Evolutionary conservation across 2,888 invertebrate genomes (phyloP).

Genomic region (Scaptomyza flava): DNA sequence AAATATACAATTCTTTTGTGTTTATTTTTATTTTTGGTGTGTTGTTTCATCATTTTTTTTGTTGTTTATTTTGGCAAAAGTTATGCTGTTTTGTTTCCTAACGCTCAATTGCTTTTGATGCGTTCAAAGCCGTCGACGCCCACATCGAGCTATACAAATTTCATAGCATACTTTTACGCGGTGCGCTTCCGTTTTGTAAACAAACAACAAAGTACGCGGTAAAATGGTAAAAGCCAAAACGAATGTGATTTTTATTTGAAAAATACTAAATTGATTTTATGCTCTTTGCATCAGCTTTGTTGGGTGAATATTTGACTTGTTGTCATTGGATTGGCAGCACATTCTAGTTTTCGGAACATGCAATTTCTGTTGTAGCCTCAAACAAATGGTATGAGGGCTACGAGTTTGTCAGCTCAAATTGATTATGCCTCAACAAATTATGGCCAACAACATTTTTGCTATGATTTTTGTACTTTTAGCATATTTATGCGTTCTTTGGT

Average conservation of each 20-base stretch:
- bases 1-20: conserved; percentile 41
- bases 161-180: conserved; percentile 72
- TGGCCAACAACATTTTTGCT: background rate
- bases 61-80: conserved; percentile 21
- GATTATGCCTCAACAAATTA: background rate
- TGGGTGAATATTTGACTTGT: conserved; percentile 3
- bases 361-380: background rate
- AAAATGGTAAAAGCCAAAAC: conserved; percentile 32
- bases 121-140: conserved; percentile 51
- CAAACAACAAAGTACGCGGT: conserved; percentile 33
- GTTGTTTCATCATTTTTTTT: conserved; percentile 11
- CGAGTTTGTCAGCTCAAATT: background rate
- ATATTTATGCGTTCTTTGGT: conserved; percentile 2
- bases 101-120: conserved; percentile 64
- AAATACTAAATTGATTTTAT: conserved; percentile 67
- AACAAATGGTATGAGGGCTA: background rate
- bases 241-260: conserved; percentile 65
- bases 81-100: conserved; percentile 46
- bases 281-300: conserved; percentile 10
- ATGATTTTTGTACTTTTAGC: conserved; percentile 11
- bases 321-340: background rate
- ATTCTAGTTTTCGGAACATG: conserved; percentile 27
- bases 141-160: conserved; percentile 56
- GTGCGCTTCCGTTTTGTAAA: conserved; percentile 68
- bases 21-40: conserved; percentile 23